Conservation (phyloP, 2,888 invertebrate genomes). For the Cerceris ruficornis region DNA sequence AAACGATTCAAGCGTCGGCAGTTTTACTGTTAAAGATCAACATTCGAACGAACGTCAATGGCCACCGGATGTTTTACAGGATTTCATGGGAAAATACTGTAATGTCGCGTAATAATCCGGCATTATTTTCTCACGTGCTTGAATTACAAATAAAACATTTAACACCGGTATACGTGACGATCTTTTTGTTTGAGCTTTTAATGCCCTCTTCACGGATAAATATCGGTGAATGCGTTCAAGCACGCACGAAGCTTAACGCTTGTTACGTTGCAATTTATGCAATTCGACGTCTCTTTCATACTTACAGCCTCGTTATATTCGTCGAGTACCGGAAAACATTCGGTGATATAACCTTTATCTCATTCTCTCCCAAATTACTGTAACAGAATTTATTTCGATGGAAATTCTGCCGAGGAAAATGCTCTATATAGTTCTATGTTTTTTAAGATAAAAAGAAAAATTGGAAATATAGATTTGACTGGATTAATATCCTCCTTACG, state of each 20-base stretch:
- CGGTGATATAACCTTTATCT: constrained; percentile 80
- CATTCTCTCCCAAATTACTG: constrained; percentile 83
- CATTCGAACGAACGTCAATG: no score
- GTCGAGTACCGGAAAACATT: constrained; percentile 80
- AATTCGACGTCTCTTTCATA: constrained; percentile 56
- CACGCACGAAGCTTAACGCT: constrained; percentile 63
- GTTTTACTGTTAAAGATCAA: no score
- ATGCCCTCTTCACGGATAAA: constrained; percentile 49
- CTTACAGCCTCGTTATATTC: constrained; percentile 83
- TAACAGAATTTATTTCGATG: constrained; percentile 45
- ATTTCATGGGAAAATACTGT: neutral
- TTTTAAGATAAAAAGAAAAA: neutral
- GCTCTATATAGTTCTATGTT: constrained; percentile 5
- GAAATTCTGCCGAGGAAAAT: no score
- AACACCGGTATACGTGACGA: constrained; percentile 60
- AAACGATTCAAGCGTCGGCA: no score
- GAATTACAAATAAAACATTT: constrained; percentile 51
- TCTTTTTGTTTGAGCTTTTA: constrained; percentile 48
- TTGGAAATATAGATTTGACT: no score
- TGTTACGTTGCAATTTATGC: constrained; percentile 48
- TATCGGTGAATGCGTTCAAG: constrained; percentile 55
- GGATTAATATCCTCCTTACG: no score
- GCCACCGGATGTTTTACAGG: no score
- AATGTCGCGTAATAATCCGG: neutral
- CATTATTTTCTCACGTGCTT: constrained; percentile 34